Evolutionary conservation across 2,797 vertebrate genomes (phyloP), one percentile per base, ranked within the genome.

Genomic region (Basileuterus tristriatus): DNA sequence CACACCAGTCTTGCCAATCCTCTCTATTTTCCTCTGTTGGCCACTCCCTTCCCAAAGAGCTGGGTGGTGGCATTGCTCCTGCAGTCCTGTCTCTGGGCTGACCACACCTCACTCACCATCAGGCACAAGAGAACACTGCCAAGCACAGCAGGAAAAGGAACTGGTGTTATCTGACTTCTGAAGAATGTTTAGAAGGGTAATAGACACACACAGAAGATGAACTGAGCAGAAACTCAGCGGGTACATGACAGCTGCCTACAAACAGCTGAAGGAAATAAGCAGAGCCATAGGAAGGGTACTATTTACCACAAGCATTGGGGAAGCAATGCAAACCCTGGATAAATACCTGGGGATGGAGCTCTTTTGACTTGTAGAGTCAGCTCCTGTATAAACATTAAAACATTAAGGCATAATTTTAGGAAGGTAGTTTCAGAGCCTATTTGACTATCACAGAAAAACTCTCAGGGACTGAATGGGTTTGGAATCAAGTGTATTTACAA

Each of bases 11-110:
- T 63, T 53, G 32, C 3, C n/a, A 49, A 4, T 9, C 8, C 47
- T 24, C 36, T 19, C 32, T 32, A 0, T 26, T 77, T 70, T 44
- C 60, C 21, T 27, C 1, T 16, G 2, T 3, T 63, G n/a, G 4
- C 9, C n/a, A 1, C 22, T 59, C 17, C 12, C 26, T 49, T 22
- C 21, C 39, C 1, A 1, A 15, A 10, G 34, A 20, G 23, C 32
- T 39, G 55, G 23, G 9, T 15, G 43, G 11, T 65, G 22, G 9
- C 6, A 5, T 4, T 46, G 29, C 24, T 69, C 22, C 36, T 41
- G 9, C 1, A 4, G 29, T 56, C 22, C 50, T 14, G 9, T 8
- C 6, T 24, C 39, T 0, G 1, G 23, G 69, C 19, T 62, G 12
- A 21, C 8, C 30, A 11, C 27, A 37, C 16, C 36, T 26, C 41